phyloP scores from a whole-genome alignment of 2,888 invertebrate genomes.

The Pristionchus exspectatus region DNA sequence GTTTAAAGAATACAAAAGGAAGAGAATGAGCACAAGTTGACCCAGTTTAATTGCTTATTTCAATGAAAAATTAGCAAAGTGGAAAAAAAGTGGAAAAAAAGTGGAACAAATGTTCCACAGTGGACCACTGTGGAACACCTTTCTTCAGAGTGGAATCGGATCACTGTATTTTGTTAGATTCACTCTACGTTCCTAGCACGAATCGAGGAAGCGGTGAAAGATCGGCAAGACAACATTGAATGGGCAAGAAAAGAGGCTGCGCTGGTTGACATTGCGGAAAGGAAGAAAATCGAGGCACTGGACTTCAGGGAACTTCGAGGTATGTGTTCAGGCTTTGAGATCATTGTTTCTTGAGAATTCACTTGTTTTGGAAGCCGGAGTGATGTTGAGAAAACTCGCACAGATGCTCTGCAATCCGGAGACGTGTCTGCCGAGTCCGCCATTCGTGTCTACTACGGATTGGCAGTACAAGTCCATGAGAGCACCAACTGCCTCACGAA shows the following conservation, averaged over 20 bases:
- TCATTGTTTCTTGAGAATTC: background rate
- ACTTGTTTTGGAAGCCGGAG: no score
- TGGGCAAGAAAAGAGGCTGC: background rate
- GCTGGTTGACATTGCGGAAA: background rate
- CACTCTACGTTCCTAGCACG: background rate
- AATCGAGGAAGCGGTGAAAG: background rate
- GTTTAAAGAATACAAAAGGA: no score
- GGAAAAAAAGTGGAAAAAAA: no score
- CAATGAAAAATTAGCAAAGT: no score
- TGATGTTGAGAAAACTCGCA: no score
- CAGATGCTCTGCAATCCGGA: background rate
- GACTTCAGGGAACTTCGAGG: background rate
- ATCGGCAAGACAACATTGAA: background rate
- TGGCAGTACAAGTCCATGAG: background rate
- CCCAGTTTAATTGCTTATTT: no score
- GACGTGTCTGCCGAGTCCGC: background rate
- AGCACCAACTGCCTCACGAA: background rate
- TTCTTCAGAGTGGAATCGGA: no score
- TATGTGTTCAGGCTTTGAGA: no score
- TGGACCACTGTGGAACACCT: no score
- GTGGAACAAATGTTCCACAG: no score
- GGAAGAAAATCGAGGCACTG: background rate
- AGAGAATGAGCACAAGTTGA: no score
- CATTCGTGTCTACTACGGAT: background rate
- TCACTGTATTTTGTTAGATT: background rate